phyloP scores from a whole-genome alignment of 2,888 invertebrate species.

The Eristalinus sepulchralis region DNA sequence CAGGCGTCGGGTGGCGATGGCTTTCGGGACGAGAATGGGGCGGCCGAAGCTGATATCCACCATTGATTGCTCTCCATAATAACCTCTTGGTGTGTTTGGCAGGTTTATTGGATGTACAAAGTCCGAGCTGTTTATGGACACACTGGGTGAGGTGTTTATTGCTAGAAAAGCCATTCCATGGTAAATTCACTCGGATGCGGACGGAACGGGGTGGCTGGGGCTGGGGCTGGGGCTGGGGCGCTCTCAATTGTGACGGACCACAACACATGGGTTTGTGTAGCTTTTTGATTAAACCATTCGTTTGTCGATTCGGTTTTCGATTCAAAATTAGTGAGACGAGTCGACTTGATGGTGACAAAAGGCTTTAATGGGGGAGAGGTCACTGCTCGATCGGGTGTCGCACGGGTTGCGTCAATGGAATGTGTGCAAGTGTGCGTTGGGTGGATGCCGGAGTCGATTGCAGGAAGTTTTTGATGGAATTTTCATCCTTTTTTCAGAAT shows the following conservation, averaged over 20 bases:
- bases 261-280: neutral
- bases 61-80: neutral
- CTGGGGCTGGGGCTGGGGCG: neutral
- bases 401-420: too few relatives aligned
- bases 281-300: neutral
- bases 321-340: neutral
- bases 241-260: neutral
- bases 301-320: neutral
- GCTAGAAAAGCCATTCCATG: neutral
- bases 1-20: neutral
- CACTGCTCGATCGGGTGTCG: neutral
- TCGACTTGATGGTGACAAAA: neutral
- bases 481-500: too few relatives aligned
- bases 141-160: slow-evolving; percentile 7
- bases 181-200: neutral
- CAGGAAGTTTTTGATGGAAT: too few relatives aligned
- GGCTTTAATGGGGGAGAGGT: neutral
- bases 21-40: neutral
- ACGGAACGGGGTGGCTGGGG: neutral
- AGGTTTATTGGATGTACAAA: slow-evolving; percentile 22
- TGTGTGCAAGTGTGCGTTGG: too few relatives aligned
- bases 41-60: neutral
- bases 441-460: too few relatives aligned
- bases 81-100: slow-evolving; percentile 7
- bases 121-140: slow-evolving; percentile 5